Base-by-base conservation (phyloP, 2,888 invertebrate species). In the Leptopilina drosophilae region DNA sequence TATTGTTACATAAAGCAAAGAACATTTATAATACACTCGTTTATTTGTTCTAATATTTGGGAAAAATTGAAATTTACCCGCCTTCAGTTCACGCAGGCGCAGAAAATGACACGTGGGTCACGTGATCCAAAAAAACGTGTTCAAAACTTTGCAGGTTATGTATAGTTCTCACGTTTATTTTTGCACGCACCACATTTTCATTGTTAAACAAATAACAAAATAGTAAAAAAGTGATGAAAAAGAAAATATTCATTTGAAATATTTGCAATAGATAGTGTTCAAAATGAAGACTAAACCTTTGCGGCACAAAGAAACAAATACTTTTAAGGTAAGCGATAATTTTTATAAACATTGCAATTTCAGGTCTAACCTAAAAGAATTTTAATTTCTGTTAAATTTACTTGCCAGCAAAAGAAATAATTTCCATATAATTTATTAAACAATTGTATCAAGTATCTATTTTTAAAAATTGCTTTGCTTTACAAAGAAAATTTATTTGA, bases 211-310 rank as follows among this genome's bases (percentile, higher is more conserved):
- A 42, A 42, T 42, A 42, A 8, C 33, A 33, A 33, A 33, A 33
- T 5, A 33, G 8, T 42, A 42, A 1, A 42, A 42, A 42, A 42
- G 56, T 73, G n/a, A 73, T 73, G 33, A 73, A 53, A 14, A n/a
- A 20, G 7, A 26, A 14, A 53, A 49, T 33, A 56, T 73, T 73
- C n/a, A 73, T 14, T 49, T 15, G 42, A 26, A 8, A 14, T 15
- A 73, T 14, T 64, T 64, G 20, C 64, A 9, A 8, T 33, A 42
- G 65, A 64, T 59, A 56, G 15, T 4, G n/a, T 15, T 59, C 11
- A 82, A 76, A 33, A 84, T 84, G 84, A 84, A 84, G 75, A 84
- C 64, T 56, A 84, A 84, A 79, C 84, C 84, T n/a, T 80, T 80
- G 11, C 81, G 80, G 64, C 84, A 84, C 76, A 84, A 84, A 77